These are phyloP conservation scores for Disparrhopalites patrizii DNA, from an alignment of 2,888 invertebrate species.

Conservation along the genomic window DNA sequence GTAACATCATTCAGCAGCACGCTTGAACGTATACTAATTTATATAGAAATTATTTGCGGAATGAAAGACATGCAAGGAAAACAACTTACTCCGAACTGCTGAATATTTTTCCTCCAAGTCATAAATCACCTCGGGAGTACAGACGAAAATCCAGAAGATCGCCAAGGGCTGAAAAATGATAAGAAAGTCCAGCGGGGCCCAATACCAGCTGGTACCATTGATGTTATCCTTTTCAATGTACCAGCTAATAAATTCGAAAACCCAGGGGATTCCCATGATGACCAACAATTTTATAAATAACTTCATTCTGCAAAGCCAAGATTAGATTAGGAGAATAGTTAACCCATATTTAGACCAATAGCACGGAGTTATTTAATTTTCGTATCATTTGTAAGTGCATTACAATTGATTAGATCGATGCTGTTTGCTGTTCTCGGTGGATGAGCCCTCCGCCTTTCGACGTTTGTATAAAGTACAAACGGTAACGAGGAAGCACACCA, in stretches of 20 bases:
- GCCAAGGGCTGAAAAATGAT: conserved; percentile 44
- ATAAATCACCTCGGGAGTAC: conserved; percentile 40
- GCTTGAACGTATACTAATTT: too few species aligned
- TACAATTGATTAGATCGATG: too few species aligned
- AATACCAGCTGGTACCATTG: conserved; percentile 32
- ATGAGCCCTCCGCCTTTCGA: too few species aligned
- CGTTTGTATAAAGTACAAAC: conserved; percentile 39
- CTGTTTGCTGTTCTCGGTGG: conserved; percentile 36
- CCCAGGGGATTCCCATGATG: too few species aligned
- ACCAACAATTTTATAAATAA: too few species aligned
- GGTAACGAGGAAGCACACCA: conserved; percentile 40
- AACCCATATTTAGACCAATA: too few species aligned
- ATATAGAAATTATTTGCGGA: too few species aligned
- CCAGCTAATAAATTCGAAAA: conserved; percentile 42
- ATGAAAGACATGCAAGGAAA: too few species aligned
- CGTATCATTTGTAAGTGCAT: too few species aligned
- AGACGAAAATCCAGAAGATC: conserved; percentile 45
- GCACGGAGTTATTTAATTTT: conserved; percentile 42
- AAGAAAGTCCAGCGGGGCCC: conserved; percentile 39
- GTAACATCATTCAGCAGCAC: too few species aligned
- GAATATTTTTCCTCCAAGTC: conserved; percentile 41
- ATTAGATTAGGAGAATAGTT: too few species aligned
- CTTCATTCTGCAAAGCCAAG: too few species aligned
- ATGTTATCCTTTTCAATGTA: conserved; percentile 23
- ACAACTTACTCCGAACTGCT: conserved; percentile 37